Base-by-base conservation (phyloP, 2,113 vertebrate species). In the Helogale parvula region DNA sequence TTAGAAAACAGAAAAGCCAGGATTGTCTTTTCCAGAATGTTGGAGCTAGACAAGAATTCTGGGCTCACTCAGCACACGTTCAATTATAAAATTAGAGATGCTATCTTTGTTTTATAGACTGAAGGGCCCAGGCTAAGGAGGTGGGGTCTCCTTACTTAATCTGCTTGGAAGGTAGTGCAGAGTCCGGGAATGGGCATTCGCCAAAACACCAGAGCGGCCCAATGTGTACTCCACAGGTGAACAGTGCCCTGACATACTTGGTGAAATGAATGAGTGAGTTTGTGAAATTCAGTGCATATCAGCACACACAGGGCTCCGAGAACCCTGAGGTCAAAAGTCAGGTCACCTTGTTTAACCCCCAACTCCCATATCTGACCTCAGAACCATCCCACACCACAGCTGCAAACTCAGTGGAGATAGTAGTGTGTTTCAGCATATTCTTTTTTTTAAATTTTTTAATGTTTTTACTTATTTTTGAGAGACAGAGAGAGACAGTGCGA, bases 371-470 rank as follows among this genome's bases (percentile, higher is more conserved):
- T 17, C 25, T 47, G 68, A 60, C 47, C 35, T 84, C 69, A 91
- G 63, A 31, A 69, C n/a, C 1, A 11, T 86, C 76, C 66, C 38
- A 23, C 80, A 17, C 35, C 17, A 27, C 41, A 85, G 65, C 19
- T 63, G 14, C 4, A 2, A 38, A 45, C 11, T 76, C 0, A 1
- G 13, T 19, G 0, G 13, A 23, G 2, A n/a, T 16, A 72, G 52
- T 0, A 65, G 31, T 15, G 33, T 0, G 5, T 21, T 38, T n/a
- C 1, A 66, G n/a, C 33, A 23, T 16, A 21, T 21, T 54, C 35
- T 63, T 81, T 41, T 41, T 41, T 41, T 41, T 5, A 5, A 41
- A 41, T 4, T 41, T 41, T 41, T 41, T 41, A 41, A 41, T 5
- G 41, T 41, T 41, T 41, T 41, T 41, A 41, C 41, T 41, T 41